A percentile compares a stretch with the other conserved stretches of the same genome.
Conservation (phyloP, 1,140 invertebrate genomes). For the Bombus waltoni region DNA sequence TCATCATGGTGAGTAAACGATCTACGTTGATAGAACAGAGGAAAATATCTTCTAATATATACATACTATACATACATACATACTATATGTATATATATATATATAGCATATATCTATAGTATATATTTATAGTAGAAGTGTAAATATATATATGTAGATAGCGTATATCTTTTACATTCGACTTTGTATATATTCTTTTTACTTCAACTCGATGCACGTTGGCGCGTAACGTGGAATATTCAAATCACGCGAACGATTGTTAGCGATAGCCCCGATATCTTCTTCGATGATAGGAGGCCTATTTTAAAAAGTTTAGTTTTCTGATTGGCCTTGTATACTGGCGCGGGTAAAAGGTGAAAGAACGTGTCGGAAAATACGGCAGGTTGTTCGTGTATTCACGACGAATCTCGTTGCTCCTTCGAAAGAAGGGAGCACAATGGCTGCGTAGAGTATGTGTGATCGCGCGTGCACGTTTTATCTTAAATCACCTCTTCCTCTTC, state of each 20-base stretch:
- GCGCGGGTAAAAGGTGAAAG: neutral
- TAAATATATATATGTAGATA: no score
- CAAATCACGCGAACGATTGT: neutral
- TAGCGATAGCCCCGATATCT: neutral
- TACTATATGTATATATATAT: no score
- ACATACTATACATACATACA: no score
- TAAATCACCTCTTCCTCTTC: neutral
- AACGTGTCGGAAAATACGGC: neutral
- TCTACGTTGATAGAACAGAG: neutral
- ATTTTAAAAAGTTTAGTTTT: neutral
- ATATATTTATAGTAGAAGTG: no score
- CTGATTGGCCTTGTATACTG: no score
- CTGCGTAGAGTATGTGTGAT: neutral
- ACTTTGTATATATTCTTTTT: neutral
- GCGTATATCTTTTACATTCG: no score
- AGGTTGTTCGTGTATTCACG: conserved; percentile 19
- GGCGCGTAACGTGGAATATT: neutral
- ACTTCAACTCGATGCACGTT: neutral
- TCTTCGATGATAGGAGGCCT: neutral
- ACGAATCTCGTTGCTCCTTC: neutral
- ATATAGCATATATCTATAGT: no score
- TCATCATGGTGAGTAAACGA: conserved; percentile 31
- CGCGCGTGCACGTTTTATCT: neutral
- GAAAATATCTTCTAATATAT: neutral
- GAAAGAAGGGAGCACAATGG: conserved; percentile 4